Evolutionary conservation across 2,888 invertebrate species (phyloP), one percentile per base, ranked within the genome.

Genomic region (Pasiphila rectangulata): DNA sequence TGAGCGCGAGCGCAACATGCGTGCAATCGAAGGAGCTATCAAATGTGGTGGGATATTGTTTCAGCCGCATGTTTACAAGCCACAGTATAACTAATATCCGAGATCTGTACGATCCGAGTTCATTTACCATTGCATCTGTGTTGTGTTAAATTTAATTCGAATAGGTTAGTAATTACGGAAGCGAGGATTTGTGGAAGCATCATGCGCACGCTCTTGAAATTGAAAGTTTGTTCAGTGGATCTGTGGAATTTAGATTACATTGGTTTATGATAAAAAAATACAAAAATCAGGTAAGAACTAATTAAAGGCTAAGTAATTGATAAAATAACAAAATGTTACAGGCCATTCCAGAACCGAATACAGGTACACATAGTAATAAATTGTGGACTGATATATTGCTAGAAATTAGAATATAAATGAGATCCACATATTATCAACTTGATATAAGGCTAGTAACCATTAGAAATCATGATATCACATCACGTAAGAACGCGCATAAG

Each of bases 401-500:
- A 39, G n/a, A 25, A 19, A 35, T 25, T 15, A 42, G 23, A 16
- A 20, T 9, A 3, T 13, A 16, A 27, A 32, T 24, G 17, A 19
- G 3, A 29, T 29, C 39, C 15, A 12, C 27, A 23, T 16, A 39
- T 6, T 3, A 32, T 19, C 32, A 9, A 12, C 7, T 17, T 41
- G 16, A 35, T 19, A 27, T 19, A 4, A 39, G 19, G 5, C 36
- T 30, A 35, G 32, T 45, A 24, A 23, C 15, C 30, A 44, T 52
- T 37, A 38, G 27, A 41, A 45, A 23, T 32, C 39, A 64, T 62
- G 63, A 67, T 62, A 54, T 59, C 54, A 56, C 51, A 63, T 64
- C 69, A 70, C 65, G 67, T 71, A 77, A 74, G 79, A 80, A 79
- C 79, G 77, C 67, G 71, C 64, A 67, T 67, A 63, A 64, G 52